Evolutionary conservation across 2,888 invertebrate species (phyloP), one percentile per base, ranked within the genome.

Genomic region (Athalia cordata): DNA sequence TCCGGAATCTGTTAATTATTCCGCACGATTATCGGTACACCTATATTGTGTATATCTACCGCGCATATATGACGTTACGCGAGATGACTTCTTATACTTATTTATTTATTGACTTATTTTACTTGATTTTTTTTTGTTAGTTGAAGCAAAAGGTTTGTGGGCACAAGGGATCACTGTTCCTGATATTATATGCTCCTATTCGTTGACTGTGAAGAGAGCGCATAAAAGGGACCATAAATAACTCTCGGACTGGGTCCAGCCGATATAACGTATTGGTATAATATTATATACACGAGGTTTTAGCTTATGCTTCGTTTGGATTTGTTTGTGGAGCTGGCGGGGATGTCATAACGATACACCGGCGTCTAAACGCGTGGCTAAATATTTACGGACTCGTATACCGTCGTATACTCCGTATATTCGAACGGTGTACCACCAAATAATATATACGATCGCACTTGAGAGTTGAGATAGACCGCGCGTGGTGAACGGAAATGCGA

Each of bases 281-380:
- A 59, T 72, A 72, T 72, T 15, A 59, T 72, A 72, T 72, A 72
- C 59, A 59, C 47, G 59, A 59, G 43, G 55, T 57, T 61, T 62
- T 75, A 75, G 75, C 49, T 29, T 29, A 50, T 29, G 29, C 55
- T 55, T 9, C 29, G 29, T 45, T 50, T 74, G 74, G 64, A 75
- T 75, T 75, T 75, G 75, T 75, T 75, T 75, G 75, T 75, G 61
- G 75, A 75, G 62, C 75, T 67, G 80, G 79, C 74, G 78, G 80
- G 81, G 79, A 82, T 82, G 81, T 82, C 81, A 81, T 82, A 81
- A 82, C 81, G 79, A 81, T 64, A 72, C 80, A 79, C 80, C 77
- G 79, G 79, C 77, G 80, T 79, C 80, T 78, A 75, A 77, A 57
- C 77, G 70, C 78, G 67, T 64, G 75, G 75, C 75, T 62, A 75